Percentiles rank a stretch among this genome's conserved stretches.
phyloP scores from a whole-genome alignment of 2,888 invertebrate species.

The Cantharis lateralis region DNA sequence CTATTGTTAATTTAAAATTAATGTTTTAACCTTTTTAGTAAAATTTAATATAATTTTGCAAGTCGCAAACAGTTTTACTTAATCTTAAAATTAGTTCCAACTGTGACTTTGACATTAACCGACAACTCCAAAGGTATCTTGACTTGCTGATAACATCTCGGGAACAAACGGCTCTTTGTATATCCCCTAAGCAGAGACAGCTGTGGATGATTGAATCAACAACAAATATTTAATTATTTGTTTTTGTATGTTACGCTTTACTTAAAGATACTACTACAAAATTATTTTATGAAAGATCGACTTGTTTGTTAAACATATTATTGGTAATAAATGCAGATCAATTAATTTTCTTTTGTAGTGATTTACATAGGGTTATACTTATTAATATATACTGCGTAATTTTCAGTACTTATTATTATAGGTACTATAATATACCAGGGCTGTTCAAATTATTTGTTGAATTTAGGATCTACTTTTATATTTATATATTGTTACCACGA shows the following conservation, averaged over 20 bases:
- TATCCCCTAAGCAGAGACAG: conserved; percentile 30
- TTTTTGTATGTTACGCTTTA: conserved; percentile 21
- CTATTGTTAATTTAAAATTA: neutral
- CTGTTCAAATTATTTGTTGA: too few species aligned
- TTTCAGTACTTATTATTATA: too few species aligned
- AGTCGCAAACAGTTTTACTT: neutral
- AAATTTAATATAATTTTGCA: neutral
- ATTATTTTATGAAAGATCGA: conserved; percentile 28
- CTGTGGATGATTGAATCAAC: conserved; percentile 37
- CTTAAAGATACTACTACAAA: conserved; percentile 6
- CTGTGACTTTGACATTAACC: conserved; percentile 34
- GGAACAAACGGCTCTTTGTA: conserved; percentile 38
- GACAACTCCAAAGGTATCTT: conserved; percentile 33
- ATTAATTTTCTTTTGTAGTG: neutral
- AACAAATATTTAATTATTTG: conserved; percentile 39
- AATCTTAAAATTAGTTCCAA: conserved; percentile 18
- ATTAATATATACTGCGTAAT: too few species aligned
- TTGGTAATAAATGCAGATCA: conserved; percentile 5
- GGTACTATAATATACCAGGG: too few species aligned
- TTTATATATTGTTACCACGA: too few species aligned
- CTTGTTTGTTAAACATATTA: conserved; percentile 15
- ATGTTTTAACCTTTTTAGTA: neutral
- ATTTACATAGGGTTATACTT: too few species aligned
- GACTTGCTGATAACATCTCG: conserved; percentile 37
- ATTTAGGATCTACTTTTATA: too few species aligned